Percentiles rank a stretch among this genome's conserved stretches.
Evolutionary conservation across 1,140 invertebrate genomes (phyloP).

Genomic region (Drosophila arawakana): DNA sequence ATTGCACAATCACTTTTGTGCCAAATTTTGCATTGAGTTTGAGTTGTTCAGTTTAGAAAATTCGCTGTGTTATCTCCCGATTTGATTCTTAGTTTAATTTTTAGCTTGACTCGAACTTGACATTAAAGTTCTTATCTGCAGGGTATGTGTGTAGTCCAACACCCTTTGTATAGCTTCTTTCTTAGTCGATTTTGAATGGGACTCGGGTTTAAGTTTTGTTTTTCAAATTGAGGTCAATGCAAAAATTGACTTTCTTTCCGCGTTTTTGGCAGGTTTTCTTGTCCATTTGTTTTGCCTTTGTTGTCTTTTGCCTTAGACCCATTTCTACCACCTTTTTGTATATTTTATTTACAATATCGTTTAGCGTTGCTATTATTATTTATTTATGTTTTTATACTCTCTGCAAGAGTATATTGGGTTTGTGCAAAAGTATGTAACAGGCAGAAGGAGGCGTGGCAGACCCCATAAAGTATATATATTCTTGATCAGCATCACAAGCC

Average conservation of each 20-base stretch:
- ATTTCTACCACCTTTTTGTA: conserved; percentile 33
- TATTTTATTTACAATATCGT: conserved; percentile 67
- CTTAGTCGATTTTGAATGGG: conserved; percentile 12
- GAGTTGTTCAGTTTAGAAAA: too few relatives aligned
- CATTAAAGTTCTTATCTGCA: not conserved
- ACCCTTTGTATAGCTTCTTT: not conserved
- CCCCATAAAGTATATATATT: too few relatives aligned
- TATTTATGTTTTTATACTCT: conserved; percentile 10
- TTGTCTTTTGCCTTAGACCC: conserved; percentile 26
- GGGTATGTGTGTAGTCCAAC: conserved; percentile 2
- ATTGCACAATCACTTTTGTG: conserved; percentile 19
- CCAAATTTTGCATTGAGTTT: not conserved
- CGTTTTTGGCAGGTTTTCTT: conserved; percentile 37
- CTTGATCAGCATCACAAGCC: too few relatives aligned
- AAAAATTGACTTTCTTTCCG: conserved; percentile 65
- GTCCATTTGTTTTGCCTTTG: conserved; percentile 21
- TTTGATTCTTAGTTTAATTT: too few relatives aligned
- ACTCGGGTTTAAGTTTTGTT: conserved; percentile 42
- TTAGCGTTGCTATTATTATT: conserved; percentile 41
- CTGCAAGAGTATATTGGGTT: too few relatives aligned
- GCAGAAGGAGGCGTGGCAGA: too few relatives aligned
- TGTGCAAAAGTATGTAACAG: too few relatives aligned
- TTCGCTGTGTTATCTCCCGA: too few relatives aligned
- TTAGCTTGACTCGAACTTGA: not conserved
- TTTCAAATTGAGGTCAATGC: conserved; percentile 63